These are phyloP conservation scores for Stegodyphus mimosarum DNA, from an alignment of 1,140 invertebrate species.

Conservation along the genomic window DNA sequence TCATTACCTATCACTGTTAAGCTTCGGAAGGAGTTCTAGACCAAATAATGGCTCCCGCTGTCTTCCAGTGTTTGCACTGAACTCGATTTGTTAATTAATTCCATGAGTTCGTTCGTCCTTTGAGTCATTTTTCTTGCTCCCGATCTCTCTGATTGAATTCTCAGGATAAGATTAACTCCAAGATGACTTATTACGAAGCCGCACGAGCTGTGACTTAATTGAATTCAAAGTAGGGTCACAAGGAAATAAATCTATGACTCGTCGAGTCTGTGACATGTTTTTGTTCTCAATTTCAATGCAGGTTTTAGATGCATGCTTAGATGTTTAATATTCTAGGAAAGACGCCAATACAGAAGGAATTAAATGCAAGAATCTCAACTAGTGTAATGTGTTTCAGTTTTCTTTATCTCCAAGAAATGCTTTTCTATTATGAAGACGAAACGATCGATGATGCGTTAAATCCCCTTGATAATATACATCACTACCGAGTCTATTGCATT, in stretches of 20 bases:
- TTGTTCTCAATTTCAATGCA: no score
- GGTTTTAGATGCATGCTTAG: no score
- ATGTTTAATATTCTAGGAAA: no score
- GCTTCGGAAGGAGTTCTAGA: not conserved
- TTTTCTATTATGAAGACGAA: no score
- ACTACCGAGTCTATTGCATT: no score
- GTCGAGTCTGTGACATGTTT: no score
- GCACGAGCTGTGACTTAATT: conserved; percentile 9
- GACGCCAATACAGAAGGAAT: no score
- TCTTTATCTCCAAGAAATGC: not conserved
- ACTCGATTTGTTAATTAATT: conserved; percentile 50
- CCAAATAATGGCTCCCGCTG: conserved; percentile 18
- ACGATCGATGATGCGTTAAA: no score
- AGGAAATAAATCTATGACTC: no score
- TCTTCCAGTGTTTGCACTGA: conserved; percentile 24
- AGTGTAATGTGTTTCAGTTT: not conserved
- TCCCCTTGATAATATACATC: no score
- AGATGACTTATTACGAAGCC: conserved; percentile 23
- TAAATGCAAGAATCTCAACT: not conserved
- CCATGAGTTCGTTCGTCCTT: not conserved
- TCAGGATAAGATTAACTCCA: conserved; percentile 20
- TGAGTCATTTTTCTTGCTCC: not conserved
- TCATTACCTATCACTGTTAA: not conserved
- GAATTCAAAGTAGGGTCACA: conserved; percentile 2
- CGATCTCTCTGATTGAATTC: conserved; percentile 19